Base-by-base conservation (phyloP, 2,797 vertebrate species). In the Peromyscus attwateri region DNA sequence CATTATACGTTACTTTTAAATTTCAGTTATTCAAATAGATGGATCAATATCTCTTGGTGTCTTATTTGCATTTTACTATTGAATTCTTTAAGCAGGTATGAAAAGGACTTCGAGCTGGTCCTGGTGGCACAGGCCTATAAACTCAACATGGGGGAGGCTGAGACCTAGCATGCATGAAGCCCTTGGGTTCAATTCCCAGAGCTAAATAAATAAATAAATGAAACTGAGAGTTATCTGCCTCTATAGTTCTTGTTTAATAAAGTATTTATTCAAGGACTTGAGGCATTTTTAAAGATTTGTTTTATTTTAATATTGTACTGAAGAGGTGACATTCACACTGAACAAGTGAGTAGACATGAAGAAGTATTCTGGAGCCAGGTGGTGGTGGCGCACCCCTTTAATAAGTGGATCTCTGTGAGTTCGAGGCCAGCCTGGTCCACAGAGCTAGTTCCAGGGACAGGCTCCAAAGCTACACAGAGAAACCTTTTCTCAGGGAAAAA, bases 61-160 rank as follows among this genome's bases (percentile, higher is more conserved):
- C 60, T 95, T 70, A 23, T 88, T 85, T 93, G 12, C 5, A 25
- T 76, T 96, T 85, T 96, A 12, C 46, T 70, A 17, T 49, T 87
- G 31, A 84, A 57, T 71, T 55, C 27, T 71, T 77, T 62, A 70
- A 14, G 13, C 19, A 27, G 1, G 3, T 68, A 46, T 49, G 55
- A 60, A 89, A 68, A 27, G 25, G 7, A 87, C 29, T 1, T 12
- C 7, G 5, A 75, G 27, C 16, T 60, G 27, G 1, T 60, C 52
- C 43, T 60, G 37, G 27, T 75, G 17, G 16, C 52, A 40, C 37
- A 52, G 84, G 1, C 29, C 46, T 70, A 52, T 4, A 75, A 75
- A 23, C 37, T 6, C 17, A 60, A 29, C 70, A 40, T 19, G 2
- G 25, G 9, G 5, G 29, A 60, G 29, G 17, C 52, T 52, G 64